Base-by-base conservation (phyloP, 2,888 invertebrate species). In the Drosophila putrida region DNA sequence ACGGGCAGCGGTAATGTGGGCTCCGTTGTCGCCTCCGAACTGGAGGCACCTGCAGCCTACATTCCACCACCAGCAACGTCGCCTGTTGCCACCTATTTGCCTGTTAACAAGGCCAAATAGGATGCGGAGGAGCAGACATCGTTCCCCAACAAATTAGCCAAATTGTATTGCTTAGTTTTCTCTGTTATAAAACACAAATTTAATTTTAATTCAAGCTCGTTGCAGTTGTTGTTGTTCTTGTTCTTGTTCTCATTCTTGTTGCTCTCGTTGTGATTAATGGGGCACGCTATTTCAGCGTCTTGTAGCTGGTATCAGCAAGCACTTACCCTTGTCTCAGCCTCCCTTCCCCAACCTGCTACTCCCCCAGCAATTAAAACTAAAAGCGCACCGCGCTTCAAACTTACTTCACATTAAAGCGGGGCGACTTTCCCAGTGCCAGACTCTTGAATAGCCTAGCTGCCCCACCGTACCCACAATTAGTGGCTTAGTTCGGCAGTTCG, bases 131-230 rank as follows among this genome's bases (percentile, higher is more conserved):
- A 28, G 35, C 6, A 25, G n/a, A 27, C 11, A 27, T 20, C 20
- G 20, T 8, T 50, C 58, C 50, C 5, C 50, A 39, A 55, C 66
- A 73, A 83, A 80, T 75, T 80, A 88, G 71, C 85, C 80, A 85
- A 88, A 88, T 82, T 78, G 71, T 87, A 77, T 65, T 77, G 47
- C 63, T 62, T 65, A 76, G 76, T 73, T 61, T 65, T 58, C 62
- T 55, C 60, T 63, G 58, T 64, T 87, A 75, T 82, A 87, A 87
- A 87, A 80, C 57, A 80, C 43, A 83, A 80, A 78, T 67, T 84
- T 84, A 87, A 84, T 84, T 81, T 82, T 78, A 82, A 80, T 80
- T 78, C 54, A 11, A 55, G 33, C 46, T 58, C 49, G 20, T 54
- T 61, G 64, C 54, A 64, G 55, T 50, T 58, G 39, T n/a, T 59